These are phyloP conservation scores for Cyrtonyx montezumae DNA, from an alignment of 2,113 vertebrate genomes.

Conservation along the genomic window DNA sequence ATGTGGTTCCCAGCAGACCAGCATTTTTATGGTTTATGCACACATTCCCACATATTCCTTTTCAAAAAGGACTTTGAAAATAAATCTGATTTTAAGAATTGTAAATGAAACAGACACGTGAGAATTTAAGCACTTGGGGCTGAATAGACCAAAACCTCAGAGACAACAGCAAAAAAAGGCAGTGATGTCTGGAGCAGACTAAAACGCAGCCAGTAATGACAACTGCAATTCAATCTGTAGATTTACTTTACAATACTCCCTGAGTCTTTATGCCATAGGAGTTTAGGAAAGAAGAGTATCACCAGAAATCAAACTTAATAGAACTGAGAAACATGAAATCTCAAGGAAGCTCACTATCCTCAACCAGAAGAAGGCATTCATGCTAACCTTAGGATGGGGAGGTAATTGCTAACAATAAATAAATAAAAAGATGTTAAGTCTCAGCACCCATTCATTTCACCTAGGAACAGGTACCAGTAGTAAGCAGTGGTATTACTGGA, in stretches of 20 bases:
- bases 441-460: not conserved
- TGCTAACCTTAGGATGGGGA: not conserved
- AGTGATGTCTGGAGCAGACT: not conserved
- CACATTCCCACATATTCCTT: slow-evolving; percentile 30
- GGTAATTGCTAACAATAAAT: not conserved
- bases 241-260: not conserved
- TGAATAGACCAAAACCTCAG: slow-evolving; percentile 1
- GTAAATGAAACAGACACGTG: slow-evolving; percentile 19
- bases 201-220: not conserved
- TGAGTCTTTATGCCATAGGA: not conserved
- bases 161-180: not conserved
- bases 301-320: not conserved
- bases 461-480: not conserved
- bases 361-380: not conserved
- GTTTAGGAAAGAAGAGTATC: not conserved
- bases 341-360: rapidly evolving
- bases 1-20: not conserved
- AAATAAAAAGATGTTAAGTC: not conserved
- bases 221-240: not conserved
- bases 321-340: not conserved
- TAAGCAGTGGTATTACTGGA: not conserved
- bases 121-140: slow-evolving; percentile 7
- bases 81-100: slow-evolving; percentile 33
- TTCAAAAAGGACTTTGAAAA: slow-evolving; percentile 31
- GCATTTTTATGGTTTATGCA: slow-evolving; percentile 17